These are phyloP conservation scores for Synanthedon andrenaeformis DNA, from an alignment of 2,888 invertebrate species.

Conservation along the genomic window DNA sequence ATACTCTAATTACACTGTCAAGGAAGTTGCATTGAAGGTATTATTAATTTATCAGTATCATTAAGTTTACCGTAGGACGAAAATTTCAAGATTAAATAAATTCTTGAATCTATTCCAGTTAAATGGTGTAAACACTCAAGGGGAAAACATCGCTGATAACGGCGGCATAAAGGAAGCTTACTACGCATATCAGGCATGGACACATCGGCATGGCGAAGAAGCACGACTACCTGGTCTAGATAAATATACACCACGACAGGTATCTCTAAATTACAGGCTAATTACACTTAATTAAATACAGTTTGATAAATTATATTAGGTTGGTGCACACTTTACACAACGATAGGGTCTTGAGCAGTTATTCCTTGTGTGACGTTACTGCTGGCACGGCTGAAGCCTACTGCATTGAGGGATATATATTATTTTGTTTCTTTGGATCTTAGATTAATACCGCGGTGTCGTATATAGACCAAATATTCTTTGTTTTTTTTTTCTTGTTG, in stretches of 20 bases:
- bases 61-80: neutral
- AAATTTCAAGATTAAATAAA: neutral
- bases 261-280: slow-evolving; percentile 9
- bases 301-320: neutral
- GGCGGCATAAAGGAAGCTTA: slow-evolving; percentile 94
- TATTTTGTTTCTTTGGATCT: no score
- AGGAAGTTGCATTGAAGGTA: slow-evolving; percentile 80
- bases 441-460: no score
- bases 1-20: slow-evolving; percentile 90
- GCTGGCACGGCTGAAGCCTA: no score
- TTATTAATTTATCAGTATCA: slow-evolving; percentile 21
- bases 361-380: no score
- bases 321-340: no score
- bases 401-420: no score
- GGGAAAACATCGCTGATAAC: slow-evolving; percentile 96
- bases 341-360: no score
- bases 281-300: neutral
- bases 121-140: slow-evolving; percentile 92
- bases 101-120: slow-evolving; percentile 60
- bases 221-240: slow-evolving; percentile 78
- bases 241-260: slow-evolving; percentile 74
- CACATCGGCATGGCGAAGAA: slow-evolving; percentile 74
- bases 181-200: slow-evolving; percentile 83
- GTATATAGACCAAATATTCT: no score
- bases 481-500: no score